Percentiles rank a stretch among this genome's conserved stretches.
Evolutionary conservation across 2,888 invertebrate species (phyloP).

Genomic region (Mystacides longicornis): DNA sequence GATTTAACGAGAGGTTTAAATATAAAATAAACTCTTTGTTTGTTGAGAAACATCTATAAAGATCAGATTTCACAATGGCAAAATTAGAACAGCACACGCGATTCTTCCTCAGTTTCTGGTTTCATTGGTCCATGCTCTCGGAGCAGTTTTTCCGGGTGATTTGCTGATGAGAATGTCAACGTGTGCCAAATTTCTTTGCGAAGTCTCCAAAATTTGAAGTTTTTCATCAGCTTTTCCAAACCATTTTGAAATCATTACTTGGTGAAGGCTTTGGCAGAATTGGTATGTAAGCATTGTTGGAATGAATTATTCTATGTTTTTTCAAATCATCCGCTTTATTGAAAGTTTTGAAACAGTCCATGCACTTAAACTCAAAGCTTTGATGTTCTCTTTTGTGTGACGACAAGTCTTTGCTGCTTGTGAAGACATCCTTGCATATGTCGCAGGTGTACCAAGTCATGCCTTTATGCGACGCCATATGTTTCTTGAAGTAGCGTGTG

Average conservation of each 20-base stretch:
- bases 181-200: no score
- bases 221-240: no score
- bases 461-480: background rate
- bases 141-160: no score
- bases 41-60: no score
- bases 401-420: background rate
- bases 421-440: background rate
- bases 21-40: no score
- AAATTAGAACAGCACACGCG: no score
- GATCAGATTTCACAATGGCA: no score
- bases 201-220: no score
- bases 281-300: background rate
- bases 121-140: no score
- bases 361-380: background rate
- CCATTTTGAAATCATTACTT: background rate
- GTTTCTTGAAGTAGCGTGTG: background rate
- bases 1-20: no score
- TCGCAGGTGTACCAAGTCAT: background rate
- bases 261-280: background rate
- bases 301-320: background rate
- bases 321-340: background rate
- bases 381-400: background rate
- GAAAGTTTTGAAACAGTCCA: background rate
- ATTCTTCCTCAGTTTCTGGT: no score
- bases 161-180: no score